Evolutionary conservation across 2,113 vertebrate species (phyloP).

Genomic region (Cyphomyrus plagiostoma): DNA sequence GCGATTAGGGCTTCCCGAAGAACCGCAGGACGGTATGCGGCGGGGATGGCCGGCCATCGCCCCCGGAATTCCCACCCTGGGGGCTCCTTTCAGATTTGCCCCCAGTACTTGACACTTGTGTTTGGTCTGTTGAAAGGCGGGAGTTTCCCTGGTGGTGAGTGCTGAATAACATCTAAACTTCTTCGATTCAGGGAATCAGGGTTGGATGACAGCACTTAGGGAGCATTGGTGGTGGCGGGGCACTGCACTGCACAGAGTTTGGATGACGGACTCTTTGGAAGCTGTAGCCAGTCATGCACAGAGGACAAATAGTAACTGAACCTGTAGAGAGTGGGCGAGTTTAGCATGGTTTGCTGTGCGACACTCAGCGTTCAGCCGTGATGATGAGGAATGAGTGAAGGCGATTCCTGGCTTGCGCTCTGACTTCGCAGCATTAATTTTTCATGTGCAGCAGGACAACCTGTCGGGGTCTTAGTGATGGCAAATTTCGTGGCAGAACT

Average conservation of each 20-base stretch:
- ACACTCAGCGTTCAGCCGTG: background rate
- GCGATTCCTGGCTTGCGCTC: background rate
- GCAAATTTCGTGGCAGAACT: background rate
- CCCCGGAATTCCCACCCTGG: background rate
- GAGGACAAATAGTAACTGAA: background rate
- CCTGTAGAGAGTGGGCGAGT: background rate
- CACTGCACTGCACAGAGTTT: background rate
- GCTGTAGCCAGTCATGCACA: background rate
- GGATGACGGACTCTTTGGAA: background rate
- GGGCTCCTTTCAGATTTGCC: background rate
- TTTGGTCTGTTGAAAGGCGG: constrained; percentile 1
- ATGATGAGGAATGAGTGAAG: background rate
- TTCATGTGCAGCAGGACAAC: background rate
- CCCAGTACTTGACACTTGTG: constrained; percentile 2
- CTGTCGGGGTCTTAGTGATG: background rate
- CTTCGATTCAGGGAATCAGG: no score
- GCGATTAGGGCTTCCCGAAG: background rate
- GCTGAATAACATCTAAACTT: background rate
- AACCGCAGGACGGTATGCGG: background rate
- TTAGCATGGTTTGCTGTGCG: background rate
- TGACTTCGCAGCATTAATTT: background rate
- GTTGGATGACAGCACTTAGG: background rate
- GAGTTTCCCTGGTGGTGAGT: background rate
- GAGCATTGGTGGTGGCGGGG: background rate
- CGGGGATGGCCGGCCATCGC: no score